These are phyloP conservation scores for Tangara arthus DNA, from an alignment of 2,797 vertebrate species.

Conservation along the genomic window DNA sequence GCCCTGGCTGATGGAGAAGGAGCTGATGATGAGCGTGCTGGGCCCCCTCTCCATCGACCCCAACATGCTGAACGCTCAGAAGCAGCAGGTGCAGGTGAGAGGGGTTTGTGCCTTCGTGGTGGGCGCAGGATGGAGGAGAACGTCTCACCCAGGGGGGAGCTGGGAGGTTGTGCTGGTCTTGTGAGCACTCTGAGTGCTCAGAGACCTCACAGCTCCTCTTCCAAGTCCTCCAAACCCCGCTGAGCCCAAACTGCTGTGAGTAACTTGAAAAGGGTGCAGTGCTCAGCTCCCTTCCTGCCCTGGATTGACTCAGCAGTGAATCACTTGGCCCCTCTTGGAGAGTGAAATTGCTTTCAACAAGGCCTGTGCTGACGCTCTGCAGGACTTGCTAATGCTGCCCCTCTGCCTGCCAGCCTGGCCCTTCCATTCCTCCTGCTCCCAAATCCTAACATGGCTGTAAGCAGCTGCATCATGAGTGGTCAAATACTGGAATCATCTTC, in stretches of 20 bases:
- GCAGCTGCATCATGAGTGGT: not conserved
- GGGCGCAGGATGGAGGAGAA: fast-evolving
- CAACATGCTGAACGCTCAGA: constrained; percentile 97
- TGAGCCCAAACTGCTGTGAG: not conserved
- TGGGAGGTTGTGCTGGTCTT: not conserved
- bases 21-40: constrained; percentile 98
- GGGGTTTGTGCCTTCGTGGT: fast-evolving
- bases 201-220: no score
- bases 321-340: constrained; percentile 27
- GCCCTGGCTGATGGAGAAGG: constrained; percentile 96
- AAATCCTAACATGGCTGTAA: not conserved
- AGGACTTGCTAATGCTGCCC: not conserved
- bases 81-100: constrained; percentile 95
- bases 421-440: not conserved
- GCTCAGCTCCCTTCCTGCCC: not conserved
- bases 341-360: not conserved
- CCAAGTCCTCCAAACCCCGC: no score
- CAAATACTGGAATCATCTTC: no score
- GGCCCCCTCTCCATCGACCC: constrained; percentile 96
- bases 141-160: fast-evolving
- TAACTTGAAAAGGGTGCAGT: not conserved
- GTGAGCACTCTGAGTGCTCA: no score
- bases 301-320: constrained; percentile 30
- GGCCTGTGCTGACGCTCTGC: not conserved
- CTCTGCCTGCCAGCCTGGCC: not conserved